phyloP scores from a whole-genome alignment of 2,888 invertebrate genomes.

The Tenthredo livida region DNA sequence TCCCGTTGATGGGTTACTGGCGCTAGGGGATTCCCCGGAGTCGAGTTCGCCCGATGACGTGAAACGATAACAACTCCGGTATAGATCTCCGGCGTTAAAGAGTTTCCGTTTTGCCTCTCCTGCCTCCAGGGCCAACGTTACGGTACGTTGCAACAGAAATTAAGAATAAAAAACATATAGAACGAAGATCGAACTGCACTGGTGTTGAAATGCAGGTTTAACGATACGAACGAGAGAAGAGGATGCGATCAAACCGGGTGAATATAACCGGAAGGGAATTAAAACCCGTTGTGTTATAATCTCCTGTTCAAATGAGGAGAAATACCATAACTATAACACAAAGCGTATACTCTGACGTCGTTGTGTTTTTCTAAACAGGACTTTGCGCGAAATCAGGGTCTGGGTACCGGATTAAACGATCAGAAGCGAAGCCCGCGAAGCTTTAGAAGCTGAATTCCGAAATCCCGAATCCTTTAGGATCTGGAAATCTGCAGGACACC shows the following conservation, averaged over 20 bases:
- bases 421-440: slow-evolving; percentile 21
- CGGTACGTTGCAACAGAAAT: background rate
- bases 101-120: slow-evolving; percentile 9
- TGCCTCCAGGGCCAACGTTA: background rate
- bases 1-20: background rate
- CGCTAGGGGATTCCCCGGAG: slow-evolving; percentile 25
- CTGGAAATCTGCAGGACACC: slow-evolving; percentile 8
- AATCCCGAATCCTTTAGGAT: slow-evolving; percentile 17
- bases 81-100: slow-evolving; percentile 28
- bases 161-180: background rate
- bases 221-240: background rate
- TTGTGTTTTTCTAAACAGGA: slow-evolving; percentile 43
- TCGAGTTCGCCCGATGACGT: slow-evolving; percentile 35
- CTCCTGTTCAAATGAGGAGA: background rate
- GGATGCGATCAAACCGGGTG: background rate
- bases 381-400: slow-evolving; percentile 40
- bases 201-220: background rate
- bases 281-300: slow-evolving; percentile 17
- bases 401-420: slow-evolving; percentile 39
- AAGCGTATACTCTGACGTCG: slow-evolving; percentile 6
- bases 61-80: slow-evolving; percentile 43
- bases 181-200: background rate
- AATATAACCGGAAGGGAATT: background rate
- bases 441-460: background rate
- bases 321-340: slow-evolving; percentile 26